Percentiles rank a stretch among this genome's conserved stretches.
Evolutionary conservation across 2,113 vertebrate species (phyloP).

Genomic region (Recurvirostra avosetta): DNA sequence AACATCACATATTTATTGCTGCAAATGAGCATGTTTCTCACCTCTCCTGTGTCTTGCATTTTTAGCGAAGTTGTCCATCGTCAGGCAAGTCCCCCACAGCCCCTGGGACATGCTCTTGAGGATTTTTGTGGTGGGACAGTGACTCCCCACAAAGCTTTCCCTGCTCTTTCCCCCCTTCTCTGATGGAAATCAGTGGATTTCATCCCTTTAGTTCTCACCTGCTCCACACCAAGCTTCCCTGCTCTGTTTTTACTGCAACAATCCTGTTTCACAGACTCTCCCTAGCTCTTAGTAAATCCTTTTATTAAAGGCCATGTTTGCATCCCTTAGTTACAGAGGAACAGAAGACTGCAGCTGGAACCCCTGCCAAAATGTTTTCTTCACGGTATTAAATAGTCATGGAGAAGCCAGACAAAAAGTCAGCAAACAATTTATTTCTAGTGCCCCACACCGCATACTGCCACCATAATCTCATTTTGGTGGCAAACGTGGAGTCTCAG

Average conservation of each 20-base stretch:
- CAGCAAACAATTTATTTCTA: neutral
- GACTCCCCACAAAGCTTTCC: neutral
- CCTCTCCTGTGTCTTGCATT: neutral
- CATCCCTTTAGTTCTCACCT: neutral
- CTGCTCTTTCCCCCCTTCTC: neutral
- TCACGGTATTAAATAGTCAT: neutral
- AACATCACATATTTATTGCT: neutral
- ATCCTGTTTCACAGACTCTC: neutral
- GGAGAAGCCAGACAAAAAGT: neutral
- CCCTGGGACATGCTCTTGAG: accelerated
- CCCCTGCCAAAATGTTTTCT: neutral
- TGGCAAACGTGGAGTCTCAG: neutral
- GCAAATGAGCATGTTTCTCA: neutral
- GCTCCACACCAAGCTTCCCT: neutral
- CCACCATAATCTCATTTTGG: neutral
- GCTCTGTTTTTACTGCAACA: neutral
- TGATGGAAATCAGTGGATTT: neutral
- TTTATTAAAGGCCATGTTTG: neutral
- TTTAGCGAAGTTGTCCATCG: neutral
- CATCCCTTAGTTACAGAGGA: neutral
- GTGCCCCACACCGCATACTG: neutral
- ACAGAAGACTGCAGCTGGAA: neutral
- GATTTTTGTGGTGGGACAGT: neutral
- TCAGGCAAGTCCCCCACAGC: neutral
- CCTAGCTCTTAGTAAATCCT: neutral